phyloP scores from a whole-genome alignment of 1,140 invertebrate species.

The Drosophila bocqueti region DNA sequence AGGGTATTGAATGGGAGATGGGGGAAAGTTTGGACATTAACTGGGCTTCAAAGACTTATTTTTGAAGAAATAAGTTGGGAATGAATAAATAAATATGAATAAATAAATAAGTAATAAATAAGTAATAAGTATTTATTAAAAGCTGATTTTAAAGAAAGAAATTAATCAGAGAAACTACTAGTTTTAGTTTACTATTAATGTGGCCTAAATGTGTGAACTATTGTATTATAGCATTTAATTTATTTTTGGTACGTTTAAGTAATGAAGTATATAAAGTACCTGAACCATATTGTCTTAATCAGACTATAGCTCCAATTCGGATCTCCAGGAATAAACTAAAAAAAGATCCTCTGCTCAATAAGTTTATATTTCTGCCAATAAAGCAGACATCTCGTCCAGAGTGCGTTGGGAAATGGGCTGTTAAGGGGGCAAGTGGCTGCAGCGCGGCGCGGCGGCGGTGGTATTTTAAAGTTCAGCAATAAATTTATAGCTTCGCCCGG shows the following conservation, averaged over 20 bases:
- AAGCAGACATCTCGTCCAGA: constrained; percentile 9
- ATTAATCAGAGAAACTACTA: background rate
- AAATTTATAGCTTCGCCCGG: constrained; percentile 73
- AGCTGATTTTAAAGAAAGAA: background rate
- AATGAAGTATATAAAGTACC: background rate
- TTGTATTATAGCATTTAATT: background rate
- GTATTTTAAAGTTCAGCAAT: constrained; percentile 82
- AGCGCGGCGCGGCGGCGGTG: constrained; percentile 39
- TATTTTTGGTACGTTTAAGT: background rate
- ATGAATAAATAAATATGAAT: background rate
- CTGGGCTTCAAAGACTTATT: too few species aligned
- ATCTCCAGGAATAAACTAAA: background rate
- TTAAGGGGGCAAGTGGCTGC: constrained; percentile 47
- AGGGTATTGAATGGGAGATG: background rate
- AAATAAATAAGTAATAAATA: background rate
- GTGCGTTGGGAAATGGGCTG: constrained; percentile 5
- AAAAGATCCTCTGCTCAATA: background rate
- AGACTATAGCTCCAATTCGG: background rate
- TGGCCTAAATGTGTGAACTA: background rate
- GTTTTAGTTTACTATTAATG: too few species aligned
- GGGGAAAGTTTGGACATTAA: background rate
- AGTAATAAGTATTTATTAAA: background rate
- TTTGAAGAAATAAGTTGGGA: background rate
- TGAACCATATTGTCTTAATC: background rate
- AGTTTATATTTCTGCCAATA: constrained; percentile 6